A percentile compares a stretch with the other conserved stretches of the same genome.
phyloP scores from a whole-genome alignment of 2,113 vertebrate species.

The Malurus melanocephalus region DNA sequence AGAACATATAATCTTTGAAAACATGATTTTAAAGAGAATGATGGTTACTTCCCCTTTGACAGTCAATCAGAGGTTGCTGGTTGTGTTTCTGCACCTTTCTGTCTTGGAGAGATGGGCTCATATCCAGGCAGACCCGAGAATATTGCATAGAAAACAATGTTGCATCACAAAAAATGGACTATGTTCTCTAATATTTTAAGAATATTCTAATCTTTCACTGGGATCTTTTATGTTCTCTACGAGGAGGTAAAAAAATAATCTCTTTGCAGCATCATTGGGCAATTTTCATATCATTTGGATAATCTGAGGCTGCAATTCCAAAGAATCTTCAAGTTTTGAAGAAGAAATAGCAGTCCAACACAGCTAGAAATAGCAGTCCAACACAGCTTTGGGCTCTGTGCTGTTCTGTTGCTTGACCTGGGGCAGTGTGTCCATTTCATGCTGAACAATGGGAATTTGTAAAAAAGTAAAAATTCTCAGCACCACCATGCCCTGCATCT shows the following conservation, averaged over 20 bases:
- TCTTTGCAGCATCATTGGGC: not conserved
- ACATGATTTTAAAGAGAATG: not conserved
- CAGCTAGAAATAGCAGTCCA: not conserved
- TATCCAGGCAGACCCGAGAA: not conserved
- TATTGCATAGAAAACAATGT: not conserved
- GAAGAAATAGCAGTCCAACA: not conserved
- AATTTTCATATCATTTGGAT: not conserved
- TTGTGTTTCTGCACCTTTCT: not conserved
- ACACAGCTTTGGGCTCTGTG: not conserved
- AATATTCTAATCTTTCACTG: not conserved
- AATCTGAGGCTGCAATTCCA: not conserved
- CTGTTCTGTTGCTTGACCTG: not conserved
- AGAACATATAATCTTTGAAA: not conserved
- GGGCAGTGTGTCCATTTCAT: not conserved
- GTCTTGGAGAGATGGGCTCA: not conserved
- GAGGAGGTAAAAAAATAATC: not conserved
- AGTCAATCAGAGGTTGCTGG: not conserved
- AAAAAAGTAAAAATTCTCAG: not conserved
- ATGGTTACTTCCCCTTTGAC: not conserved
- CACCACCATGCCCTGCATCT: not conserved
- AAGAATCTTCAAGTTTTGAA: not conserved
- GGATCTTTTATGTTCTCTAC: not conserved
- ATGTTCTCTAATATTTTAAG: too few relatives aligned
- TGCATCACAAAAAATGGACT: not conserved
- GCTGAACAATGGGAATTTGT: not conserved